Evolutionary conservation across 2,113 vertebrate genomes (phyloP).

Genomic region (Gracilinanus agilis): DNA sequence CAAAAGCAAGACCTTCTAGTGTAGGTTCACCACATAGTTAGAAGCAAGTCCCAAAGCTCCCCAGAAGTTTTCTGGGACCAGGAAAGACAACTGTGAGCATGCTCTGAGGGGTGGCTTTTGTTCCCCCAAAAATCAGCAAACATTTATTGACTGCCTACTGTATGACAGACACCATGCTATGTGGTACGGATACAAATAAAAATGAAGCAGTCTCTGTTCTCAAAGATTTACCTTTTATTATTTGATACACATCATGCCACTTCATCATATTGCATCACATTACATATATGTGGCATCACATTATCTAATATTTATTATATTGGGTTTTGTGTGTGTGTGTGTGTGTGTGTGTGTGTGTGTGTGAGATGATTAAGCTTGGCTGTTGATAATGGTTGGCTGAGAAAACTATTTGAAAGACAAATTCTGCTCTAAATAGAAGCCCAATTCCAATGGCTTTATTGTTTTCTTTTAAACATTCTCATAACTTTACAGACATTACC

Average conservation of each 20-base stretch:
- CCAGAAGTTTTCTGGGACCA: not conserved
- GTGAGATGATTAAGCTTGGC: not conserved
- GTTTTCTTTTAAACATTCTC: slow-evolving; percentile 10
- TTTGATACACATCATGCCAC: no score
- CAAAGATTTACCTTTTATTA: not conserved
- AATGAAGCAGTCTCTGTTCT: not conserved
- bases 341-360: no score
- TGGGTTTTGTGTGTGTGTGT: no score
- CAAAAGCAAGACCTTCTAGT: not conserved
- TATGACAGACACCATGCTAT: not conserved
- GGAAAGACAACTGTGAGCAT: no score
- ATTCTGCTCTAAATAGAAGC: not conserved
- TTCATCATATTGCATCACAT: no score
- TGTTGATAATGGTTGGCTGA: slow-evolving; percentile 30
- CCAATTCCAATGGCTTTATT: not conserved
- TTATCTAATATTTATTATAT: no score
- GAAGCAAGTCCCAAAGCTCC: no score
- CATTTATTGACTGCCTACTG: not conserved
- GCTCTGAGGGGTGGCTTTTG: not conserved
- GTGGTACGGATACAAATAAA: not conserved
- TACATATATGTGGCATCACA: no score
- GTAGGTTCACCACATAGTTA: not conserved
- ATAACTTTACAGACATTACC: slow-evolving; percentile 13
- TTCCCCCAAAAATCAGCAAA: not conserved
- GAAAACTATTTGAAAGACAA: not conserved